Evolutionary conservation across 2,888 invertebrate species (phyloP).

Genomic region (Melinaea marsaeus): DNA sequence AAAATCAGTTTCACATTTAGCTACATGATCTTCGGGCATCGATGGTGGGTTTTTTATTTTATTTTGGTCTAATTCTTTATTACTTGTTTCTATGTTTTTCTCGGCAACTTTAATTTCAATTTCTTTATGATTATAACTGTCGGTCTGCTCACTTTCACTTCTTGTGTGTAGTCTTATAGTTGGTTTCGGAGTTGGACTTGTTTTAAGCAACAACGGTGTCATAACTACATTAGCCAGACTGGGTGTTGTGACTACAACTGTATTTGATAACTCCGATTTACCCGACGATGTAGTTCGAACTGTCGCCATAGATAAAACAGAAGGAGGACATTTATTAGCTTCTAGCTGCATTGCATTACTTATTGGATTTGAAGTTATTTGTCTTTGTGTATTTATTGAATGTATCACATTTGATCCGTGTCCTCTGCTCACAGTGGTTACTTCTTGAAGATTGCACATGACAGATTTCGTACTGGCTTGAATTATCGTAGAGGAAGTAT

Average conservation of each 20-base stretch:
- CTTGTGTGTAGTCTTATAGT: slow-evolving; percentile 50
- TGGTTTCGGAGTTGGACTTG: slow-evolving; percentile 41
- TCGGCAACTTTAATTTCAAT: slow-evolving; percentile 20
- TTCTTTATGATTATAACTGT: slow-evolving; percentile 29
- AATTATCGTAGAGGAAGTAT: slow-evolving; percentile 53
- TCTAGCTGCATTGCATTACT: slow-evolving; percentile 60
- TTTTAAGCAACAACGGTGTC: slow-evolving; percentile 62
- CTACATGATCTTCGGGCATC: slow-evolving; percentile 37
- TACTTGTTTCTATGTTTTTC: slow-evolving; percentile 26
- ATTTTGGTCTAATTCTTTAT: slow-evolving; percentile 40
- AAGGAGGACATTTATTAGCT: slow-evolving; percentile 52
- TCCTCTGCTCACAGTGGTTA: slow-evolving; percentile 48
- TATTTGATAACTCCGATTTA: slow-evolving; percentile 53
- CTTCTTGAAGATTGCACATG: slow-evolving; percentile 54
- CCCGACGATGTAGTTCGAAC: slow-evolving; percentile 58
- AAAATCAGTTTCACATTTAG: slow-evolving; percentile 71
- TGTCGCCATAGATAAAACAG: slow-evolving; percentile 63
- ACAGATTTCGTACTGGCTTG: slow-evolving; percentile 58
- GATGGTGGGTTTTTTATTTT: slow-evolving; percentile 28
- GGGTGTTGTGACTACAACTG: slow-evolving; percentile 49
- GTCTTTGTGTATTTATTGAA: slow-evolving; percentile 57
- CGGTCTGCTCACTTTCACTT: slow-evolving; percentile 44
- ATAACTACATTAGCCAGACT: slow-evolving; percentile 57
- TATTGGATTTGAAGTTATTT: slow-evolving; percentile 54
- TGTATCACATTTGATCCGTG: slow-evolving; percentile 64